Percentiles rank a stretch among this genome's conserved stretches.
These are phyloP conservation scores for Octodon degus DNA, from an alignment of 2,113 vertebrate genomes.

Conservation along the genomic window DNA sequence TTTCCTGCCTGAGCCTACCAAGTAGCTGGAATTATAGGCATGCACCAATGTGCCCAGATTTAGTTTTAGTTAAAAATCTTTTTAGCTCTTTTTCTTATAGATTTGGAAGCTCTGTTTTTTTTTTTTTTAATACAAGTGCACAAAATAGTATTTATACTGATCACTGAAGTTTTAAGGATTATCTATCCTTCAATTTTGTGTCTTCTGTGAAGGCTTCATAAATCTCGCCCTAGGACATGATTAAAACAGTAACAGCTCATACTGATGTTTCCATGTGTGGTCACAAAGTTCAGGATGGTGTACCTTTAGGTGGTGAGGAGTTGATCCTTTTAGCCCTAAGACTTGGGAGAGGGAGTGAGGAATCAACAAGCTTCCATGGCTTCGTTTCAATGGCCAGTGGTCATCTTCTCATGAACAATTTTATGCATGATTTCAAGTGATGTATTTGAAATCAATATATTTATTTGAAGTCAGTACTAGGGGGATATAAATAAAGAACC, in stretches of 20 bases:
- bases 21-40: not conserved
- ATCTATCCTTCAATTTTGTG: not conserved
- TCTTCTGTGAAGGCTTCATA: not conserved
- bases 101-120: not conserved
- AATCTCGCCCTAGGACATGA: not conserved
- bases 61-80: not conserved
- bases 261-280: not conserved
- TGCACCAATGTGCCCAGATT: not conserved
- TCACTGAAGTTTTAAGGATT: not conserved
- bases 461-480: constrained; percentile 45
- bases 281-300: not conserved
- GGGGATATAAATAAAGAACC: too few relatives aligned
- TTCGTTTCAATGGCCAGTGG: not conserved
- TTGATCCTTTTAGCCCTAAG: not conserved
- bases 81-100: not conserved
- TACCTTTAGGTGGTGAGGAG: not conserved
- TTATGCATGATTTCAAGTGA: not conserved
- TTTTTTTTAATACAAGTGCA: not conserved
- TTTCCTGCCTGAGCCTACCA: not conserved
- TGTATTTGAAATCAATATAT: constrained; percentile 25
- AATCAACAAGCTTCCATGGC: not conserved
- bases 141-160: constrained; percentile 9
- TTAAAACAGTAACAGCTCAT: not conserved
- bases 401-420: not conserved
- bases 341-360: not conserved